phyloP scores from a whole-genome alignment of 2,888 invertebrate species.

The Patella ulyssiponensis region DNA sequence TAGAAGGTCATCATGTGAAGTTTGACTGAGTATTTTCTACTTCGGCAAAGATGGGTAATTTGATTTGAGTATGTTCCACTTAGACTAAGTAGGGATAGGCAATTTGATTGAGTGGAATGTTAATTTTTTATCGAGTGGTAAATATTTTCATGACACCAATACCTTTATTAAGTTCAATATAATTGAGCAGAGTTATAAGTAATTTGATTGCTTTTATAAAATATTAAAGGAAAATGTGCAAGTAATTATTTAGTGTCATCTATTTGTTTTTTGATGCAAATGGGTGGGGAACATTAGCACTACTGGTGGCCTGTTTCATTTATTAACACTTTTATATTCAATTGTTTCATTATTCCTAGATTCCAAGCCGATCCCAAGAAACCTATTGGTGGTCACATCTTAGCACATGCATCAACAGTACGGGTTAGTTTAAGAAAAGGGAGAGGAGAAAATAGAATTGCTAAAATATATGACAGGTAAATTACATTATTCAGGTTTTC shows the following conservation, averaged over 20 bases:
- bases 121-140: too few relatives aligned
- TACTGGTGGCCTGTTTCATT: too few relatives aligned
- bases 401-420: constrained; percentile 87
- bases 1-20: too few relatives aligned
- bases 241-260: too few relatives aligned
- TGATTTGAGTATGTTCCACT: too few relatives aligned
- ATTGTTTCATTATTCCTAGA: constrained; percentile 35
- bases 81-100: too few relatives aligned
- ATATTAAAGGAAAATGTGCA: neutral
- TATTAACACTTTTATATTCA: too few relatives aligned
- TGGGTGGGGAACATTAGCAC: too few relatives aligned
- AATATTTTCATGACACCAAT: neutral
- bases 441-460: constrained; percentile 82
- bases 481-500: neutral
- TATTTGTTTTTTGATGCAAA: too few relatives aligned
- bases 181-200: neutral
- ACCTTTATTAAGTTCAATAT: neutral
- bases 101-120: too few relatives aligned
- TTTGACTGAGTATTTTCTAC: too few relatives aligned
- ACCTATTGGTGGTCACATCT: constrained; percentile 85
- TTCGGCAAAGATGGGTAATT: too few relatives aligned
- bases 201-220: constrained; percentile 1
- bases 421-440: constrained; percentile 82
- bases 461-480: constrained; percentile 83
- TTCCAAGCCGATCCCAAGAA: constrained; percentile 83